phyloP scores from a whole-genome alignment of 2,888 invertebrate genomes.

The Abrostola triplasia region DNA sequence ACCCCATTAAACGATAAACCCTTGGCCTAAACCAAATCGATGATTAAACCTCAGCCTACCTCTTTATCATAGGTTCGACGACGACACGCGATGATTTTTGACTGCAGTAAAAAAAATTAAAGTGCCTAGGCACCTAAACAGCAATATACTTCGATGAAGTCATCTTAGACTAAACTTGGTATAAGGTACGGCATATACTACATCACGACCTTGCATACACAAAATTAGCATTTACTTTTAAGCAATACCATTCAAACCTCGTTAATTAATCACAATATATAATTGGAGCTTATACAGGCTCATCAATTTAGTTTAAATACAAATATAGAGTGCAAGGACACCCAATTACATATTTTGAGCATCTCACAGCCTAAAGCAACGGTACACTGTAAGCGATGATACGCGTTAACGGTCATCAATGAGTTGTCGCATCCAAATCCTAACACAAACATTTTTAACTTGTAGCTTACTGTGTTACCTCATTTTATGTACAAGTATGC shows the following conservation, averaged over 20 bases:
- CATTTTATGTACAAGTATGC: no score
- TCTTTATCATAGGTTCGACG: no score
- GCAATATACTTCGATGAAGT: no score
- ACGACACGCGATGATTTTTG: no score
- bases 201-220: constrained; percentile 25
- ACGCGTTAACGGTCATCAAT: not conserved
- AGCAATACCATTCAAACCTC: not conserved
- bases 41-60: no score
- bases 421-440: not conserved
- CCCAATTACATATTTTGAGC: constrained; percentile 55
- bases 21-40: no score
- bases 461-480: not conserved
- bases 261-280: constrained; percentile 40
- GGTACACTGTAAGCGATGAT: constrained; percentile 20
- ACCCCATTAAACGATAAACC: no score
- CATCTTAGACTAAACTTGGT: no score
- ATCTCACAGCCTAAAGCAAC: constrained; percentile 19
- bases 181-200: no score
- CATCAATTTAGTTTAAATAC: constrained; percentile 36
- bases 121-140: no score
- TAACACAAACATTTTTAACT: not conserved
- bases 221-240: constrained; percentile 32
- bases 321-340: constrained; percentile 48
- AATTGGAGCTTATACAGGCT: constrained; percentile 14
- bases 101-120: no score